phyloP scores from a whole-genome alignment of 1,140 invertebrate species.

The Anastatus disparis region DNA sequence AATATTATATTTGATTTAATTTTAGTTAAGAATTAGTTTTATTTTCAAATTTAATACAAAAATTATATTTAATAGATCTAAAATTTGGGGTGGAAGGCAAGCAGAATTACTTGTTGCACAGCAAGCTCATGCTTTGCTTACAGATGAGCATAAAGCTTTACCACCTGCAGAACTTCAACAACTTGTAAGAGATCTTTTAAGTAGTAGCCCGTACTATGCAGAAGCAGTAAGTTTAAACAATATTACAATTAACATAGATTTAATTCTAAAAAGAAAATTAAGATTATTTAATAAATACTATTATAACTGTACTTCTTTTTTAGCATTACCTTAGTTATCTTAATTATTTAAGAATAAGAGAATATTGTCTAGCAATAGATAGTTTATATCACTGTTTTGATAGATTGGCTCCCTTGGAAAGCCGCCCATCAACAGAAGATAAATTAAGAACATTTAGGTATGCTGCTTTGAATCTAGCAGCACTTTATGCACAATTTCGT shows the following conservation, averaged over 20 bases:
- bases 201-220: constrained; percentile 82
- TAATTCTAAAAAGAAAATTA: constrained; percentile 3
- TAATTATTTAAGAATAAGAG: constrained; percentile 86
- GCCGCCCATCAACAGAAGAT: constrained; percentile 70
- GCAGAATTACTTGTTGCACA: constrained; percentile 88
- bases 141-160: constrained; percentile 82
- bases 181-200: constrained; percentile 80
- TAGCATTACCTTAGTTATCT: constrained; percentile 92
- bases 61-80: constrained; percentile 58
- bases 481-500: constrained; percentile 86
- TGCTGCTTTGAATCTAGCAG: constrained; percentile 88
- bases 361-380: constrained; percentile 86
- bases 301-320: constrained; percentile 32
- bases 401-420: constrained; percentile 71
- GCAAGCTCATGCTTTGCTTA: constrained; percentile 83
- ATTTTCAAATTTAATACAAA: constrained; percentile 50
- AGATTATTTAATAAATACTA: constrained; percentile 25
- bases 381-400: constrained; percentile 89
- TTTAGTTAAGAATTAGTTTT: constrained; percentile 2
- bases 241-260: background rate
- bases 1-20: constrained; percentile 12
- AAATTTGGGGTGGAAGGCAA: constrained; percentile 84
- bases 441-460: constrained; percentile 83
- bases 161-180: constrained; percentile 80
- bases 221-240: constrained; percentile 80